Evolutionary conservation across 2,113 vertebrate species (phyloP).

Genomic region (Mirza zaza): DNA sequence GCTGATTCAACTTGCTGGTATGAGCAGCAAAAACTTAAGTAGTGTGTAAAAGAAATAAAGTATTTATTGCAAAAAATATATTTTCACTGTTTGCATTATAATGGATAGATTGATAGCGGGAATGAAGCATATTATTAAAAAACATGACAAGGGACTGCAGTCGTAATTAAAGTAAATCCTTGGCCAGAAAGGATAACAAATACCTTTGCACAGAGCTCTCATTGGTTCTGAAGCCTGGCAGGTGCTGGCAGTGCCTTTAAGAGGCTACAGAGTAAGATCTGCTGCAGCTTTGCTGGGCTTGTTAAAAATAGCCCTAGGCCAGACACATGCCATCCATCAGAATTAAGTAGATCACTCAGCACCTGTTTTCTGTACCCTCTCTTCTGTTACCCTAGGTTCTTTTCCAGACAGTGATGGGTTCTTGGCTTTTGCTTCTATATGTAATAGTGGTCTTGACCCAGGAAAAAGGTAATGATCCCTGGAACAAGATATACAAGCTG

Average conservation of each 20-base stretch:
- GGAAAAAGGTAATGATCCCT: slow-evolving; percentile 39
- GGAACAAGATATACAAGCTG: slow-evolving; percentile 19
- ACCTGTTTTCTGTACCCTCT: slow-evolving; percentile 51
- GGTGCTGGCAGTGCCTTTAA: slow-evolving; percentile 10
- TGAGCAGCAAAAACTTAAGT: not conserved
- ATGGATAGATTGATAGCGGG: not conserved
- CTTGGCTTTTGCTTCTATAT: slow-evolving; percentile 36
- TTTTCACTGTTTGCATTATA: not conserved
- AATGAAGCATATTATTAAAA: not conserved
- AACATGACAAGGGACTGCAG: not conserved
- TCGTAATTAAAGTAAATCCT: slow-evolving; percentile 20
- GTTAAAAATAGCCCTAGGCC: slow-evolving; percentile 73
- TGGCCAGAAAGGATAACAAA: not conserved
- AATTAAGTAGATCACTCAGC: slow-evolving; percentile 67
- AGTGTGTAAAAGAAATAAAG: not conserved
- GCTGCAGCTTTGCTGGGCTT: slow-evolving; percentile 22
- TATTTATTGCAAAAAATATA: not conserved
- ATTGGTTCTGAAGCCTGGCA: not conserved
- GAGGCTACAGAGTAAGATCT: slow-evolving; percentile 30
- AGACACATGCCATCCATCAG: slow-evolving; percentile 72
- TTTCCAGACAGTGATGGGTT: slow-evolving; percentile 42
- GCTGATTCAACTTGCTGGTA: not conserved
- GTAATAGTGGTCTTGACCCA: slow-evolving; percentile 42
- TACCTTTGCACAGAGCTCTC: not conserved
- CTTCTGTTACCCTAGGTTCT: slow-evolving; percentile 47